Conservation (phyloP, 2,888 invertebrate species). For the Pocota personata region DNA sequence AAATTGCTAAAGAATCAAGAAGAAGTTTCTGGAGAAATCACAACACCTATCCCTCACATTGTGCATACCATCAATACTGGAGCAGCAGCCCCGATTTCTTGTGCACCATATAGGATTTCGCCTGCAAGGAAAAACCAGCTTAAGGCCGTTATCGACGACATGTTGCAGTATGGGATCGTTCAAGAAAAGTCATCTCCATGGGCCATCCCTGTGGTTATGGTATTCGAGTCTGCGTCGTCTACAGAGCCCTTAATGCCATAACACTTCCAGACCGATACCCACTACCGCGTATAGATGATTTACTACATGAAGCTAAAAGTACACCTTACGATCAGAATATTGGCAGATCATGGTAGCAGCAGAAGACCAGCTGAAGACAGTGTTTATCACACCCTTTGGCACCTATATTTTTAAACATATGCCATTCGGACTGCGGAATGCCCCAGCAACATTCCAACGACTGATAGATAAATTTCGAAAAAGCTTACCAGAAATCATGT, state of each 20-base stretch:
- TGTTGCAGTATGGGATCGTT: constrained; percentile 78
- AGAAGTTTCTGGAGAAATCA: neutral
- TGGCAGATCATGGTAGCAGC: too few relatives aligned
- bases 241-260: too few relatives aligned
- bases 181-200: constrained; percentile 80
- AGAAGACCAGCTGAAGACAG: too few relatives aligned
- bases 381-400: too few relatives aligned
- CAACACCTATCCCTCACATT: neutral
- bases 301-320: too few relatives aligned
- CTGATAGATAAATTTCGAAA: constrained; percentile 9
- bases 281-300: too few relatives aligned
- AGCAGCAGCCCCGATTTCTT: constrained; percentile 77
- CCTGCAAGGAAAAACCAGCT: constrained; percentile 71
- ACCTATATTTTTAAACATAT: too few relatives aligned
- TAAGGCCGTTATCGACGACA: constrained; percentile 59
- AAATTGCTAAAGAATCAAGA: neutral
- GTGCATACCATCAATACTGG: constrained; percentile 77
- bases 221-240: too few relatives aligned
- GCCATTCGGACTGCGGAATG: neutral
- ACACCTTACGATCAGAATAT: too few relatives aligned
- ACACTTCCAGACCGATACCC: too few relatives aligned
- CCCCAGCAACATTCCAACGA: constrained; percentile 72
- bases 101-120: constrained; percentile 78
- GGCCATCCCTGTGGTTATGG: constrained; percentile 76
- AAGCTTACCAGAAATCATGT: neutral